Conservation (phyloP, 2,113 vertebrate species). For the Festucalex cinctus region DNA sequence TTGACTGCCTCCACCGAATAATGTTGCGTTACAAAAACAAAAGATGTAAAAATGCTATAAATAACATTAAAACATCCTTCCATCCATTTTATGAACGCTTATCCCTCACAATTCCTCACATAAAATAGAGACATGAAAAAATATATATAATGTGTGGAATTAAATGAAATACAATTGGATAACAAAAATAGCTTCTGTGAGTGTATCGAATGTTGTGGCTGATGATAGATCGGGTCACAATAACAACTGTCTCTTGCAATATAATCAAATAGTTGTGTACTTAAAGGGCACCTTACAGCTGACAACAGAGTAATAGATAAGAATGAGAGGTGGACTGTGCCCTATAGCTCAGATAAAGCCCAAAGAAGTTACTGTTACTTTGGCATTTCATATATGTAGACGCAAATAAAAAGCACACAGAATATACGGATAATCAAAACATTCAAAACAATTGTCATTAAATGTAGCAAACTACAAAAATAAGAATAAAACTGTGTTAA, state of each 20-base stretch:
- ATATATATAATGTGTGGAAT: not conserved
- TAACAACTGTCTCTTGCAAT: not conserved
- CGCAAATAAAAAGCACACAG: not conserved
- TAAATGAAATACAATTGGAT: not conserved
- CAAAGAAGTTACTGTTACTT: not conserved
- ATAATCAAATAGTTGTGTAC: not conserved
- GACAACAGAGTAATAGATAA: conserved; percentile 18
- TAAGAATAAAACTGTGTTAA: too few relatives aligned
- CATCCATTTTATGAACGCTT: too few relatives aligned
- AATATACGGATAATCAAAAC: too few relatives aligned
- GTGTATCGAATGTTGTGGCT: not conserved
- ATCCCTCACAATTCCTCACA: too few relatives aligned
- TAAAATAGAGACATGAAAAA: not conserved
- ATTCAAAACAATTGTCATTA: too few relatives aligned
- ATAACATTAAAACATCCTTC: too few relatives aligned
- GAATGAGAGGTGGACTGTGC: not conserved
- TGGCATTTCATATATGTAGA: not conserved
- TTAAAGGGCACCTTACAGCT: not conserved
- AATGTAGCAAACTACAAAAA: too few relatives aligned
- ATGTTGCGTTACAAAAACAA: not conserved
- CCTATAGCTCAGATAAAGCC: not conserved
- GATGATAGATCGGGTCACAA: not conserved
- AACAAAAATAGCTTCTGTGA: not conserved
- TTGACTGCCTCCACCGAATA: not conserved
- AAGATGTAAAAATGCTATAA: not conserved